Conservation (phyloP, 2,888 invertebrate species). For the Tetragonisca angustula region DNA sequence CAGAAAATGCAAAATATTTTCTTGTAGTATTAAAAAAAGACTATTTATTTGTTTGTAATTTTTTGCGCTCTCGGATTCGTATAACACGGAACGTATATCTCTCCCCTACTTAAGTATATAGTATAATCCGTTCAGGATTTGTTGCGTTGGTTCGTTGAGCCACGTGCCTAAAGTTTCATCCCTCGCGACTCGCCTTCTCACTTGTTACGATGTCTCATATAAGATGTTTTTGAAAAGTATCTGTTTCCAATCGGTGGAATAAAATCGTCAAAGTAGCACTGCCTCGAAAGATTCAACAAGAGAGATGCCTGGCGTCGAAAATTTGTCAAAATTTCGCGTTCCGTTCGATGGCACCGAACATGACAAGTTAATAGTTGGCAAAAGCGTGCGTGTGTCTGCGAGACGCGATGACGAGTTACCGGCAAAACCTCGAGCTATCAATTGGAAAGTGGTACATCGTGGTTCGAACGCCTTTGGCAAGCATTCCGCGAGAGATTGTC, state of each 20-base stretch:
- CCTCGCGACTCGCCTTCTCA: constrained; percentile 11
- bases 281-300: neutral
- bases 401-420: constrained; percentile 57
- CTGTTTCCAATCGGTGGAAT: neutral
- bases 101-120: no score
- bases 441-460: constrained; percentile 79
- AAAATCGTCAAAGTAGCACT: neutral
- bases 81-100: no score
- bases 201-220: neutral
- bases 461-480: constrained; percentile 76
- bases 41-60: no score
- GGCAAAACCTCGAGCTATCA: constrained; percentile 72
- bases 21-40: no score
- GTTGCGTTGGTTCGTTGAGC: constrained; percentile 77
- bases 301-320: no score
- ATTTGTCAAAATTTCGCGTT: neutral
- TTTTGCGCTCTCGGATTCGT: no score
- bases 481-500: constrained; percentile 72
- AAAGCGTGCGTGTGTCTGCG: neutral
- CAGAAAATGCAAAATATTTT: no score
- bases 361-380: no score
- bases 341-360: no score
- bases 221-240: neutral
- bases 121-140: neutral
- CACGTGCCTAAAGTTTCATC: constrained; percentile 80